Evolutionary conservation across 2,113 vertebrate genomes (phyloP).

Genomic region (Cyprinodon variegatus): DNA sequence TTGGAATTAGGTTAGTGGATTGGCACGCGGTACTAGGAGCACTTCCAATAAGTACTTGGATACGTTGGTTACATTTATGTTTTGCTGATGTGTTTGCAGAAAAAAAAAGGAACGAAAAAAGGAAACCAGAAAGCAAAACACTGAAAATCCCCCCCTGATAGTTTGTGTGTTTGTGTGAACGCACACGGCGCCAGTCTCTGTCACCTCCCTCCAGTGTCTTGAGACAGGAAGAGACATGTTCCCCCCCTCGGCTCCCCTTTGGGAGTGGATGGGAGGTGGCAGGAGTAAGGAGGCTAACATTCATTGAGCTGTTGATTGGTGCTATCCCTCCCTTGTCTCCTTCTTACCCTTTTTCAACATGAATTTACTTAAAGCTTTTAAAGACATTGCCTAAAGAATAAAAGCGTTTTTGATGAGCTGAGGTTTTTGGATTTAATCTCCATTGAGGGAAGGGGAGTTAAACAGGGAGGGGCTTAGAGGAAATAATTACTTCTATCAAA

Average conservation of each 20-base stretch:
- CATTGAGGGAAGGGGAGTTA: constrained; percentile 40
- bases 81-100: not conserved
- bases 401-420: constrained; percentile 20
- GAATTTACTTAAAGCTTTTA: constrained; percentile 4
- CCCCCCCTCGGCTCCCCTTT: constrained; percentile 45
- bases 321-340: constrained; percentile 36
- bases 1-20: constrained; percentile 34
- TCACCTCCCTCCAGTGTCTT: constrained; percentile 56
- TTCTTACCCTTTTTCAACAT: constrained; percentile 11
- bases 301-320: constrained; percentile 71
- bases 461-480: constrained; percentile 46
- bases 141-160: constrained; percentile 58
- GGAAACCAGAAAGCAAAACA: constrained; percentile 61
- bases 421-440: constrained; percentile 34
- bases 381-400: not conserved
- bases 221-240: constrained; percentile 76
- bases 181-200: constrained; percentile 68
- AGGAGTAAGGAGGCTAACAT: constrained; percentile 40
- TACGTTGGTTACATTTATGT: not conserved
- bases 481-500: constrained; percentile 73
- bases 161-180: constrained; percentile 27
- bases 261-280: constrained; percentile 41
- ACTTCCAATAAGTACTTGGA: constrained; percentile 44
- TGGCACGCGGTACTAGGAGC: constrained; percentile 5
- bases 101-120: constrained; percentile 22